Evolutionary conservation across 1,140 invertebrate genomes (phyloP).

Genomic region (Whitmania pigra): DNA sequence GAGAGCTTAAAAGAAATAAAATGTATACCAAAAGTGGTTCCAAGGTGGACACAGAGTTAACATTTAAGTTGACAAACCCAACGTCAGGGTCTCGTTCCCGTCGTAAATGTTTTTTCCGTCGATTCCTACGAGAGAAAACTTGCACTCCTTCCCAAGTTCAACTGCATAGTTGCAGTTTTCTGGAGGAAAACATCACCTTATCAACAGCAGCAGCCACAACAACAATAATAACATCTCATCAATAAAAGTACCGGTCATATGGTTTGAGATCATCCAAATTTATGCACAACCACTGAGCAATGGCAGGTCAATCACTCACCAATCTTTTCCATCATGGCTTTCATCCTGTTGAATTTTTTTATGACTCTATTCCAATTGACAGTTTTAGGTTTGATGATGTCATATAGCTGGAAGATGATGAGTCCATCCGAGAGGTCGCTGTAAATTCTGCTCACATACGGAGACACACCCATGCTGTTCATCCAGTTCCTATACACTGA

Average conservation of each 20-base stretch:
- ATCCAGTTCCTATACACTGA: slow-evolving; percentile 97
- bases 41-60: not conserved
- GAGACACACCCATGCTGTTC: slow-evolving; percentile 93
- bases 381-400: slow-evolving; percentile 86
- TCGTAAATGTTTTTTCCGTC: slow-evolving; percentile 90
- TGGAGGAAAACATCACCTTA: slow-evolving; percentile 35
- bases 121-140: slow-evolving; percentile 91
- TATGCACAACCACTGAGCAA: not conserved
- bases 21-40: slow-evolving; percentile 20
- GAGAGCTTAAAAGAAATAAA: slow-evolving; percentile 55
- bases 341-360: slow-evolving; percentile 40
- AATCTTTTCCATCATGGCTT: slow-evolving; percentile 28
- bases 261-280: not conserved
- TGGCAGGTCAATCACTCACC: not conserved
- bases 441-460: slow-evolving; percentile 93
- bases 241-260: not conserved
- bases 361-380: slow-evolving; percentile 89
- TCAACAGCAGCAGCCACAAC: no score
- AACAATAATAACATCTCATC: no score
- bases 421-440: slow-evolving; percentile 90
- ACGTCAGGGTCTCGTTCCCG: slow-evolving; percentile 86
- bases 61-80: slow-evolving; percentile 49
- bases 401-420: slow-evolving; percentile 92
- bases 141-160: slow-evolving; percentile 78
- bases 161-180: slow-evolving; percentile 98